Evolutionary conservation across 2,797 vertebrate genomes (phyloP).

Genomic region (Sandelia bainsii): DNA sequence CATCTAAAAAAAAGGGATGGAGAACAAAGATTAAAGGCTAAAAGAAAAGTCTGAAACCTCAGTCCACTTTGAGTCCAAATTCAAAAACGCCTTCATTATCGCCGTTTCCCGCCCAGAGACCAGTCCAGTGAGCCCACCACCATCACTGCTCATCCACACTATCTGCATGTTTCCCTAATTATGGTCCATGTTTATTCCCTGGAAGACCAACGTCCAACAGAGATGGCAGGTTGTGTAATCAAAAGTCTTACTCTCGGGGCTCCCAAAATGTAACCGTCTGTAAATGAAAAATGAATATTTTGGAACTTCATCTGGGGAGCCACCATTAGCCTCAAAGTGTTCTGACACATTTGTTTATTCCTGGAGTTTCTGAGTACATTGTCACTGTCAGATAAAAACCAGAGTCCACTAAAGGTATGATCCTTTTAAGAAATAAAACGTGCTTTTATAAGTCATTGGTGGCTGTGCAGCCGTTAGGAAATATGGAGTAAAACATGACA

Average conservation of each 20-base stretch:
- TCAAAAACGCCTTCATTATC: constrained; percentile 71
- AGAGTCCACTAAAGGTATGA: constrained; percentile 34
- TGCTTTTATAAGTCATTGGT: background rate
- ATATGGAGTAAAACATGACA: background rate
- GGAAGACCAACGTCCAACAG: constrained; percentile 73
- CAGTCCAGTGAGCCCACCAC: constrained; percentile 40
- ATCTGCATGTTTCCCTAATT: constrained; percentile 75
- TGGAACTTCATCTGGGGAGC: constrained; percentile 65
- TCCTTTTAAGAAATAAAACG: background rate
- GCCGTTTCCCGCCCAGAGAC: constrained; percentile 51
- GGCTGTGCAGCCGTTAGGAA: background rate
- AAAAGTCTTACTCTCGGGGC: constrained; percentile 71
- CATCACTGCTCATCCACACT: constrained; percentile 43
- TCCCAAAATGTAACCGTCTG: constrained; percentile 67
- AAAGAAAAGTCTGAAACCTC: constrained; percentile 40
- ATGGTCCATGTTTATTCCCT: constrained; percentile 74
- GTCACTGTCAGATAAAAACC: constrained; percentile 25
- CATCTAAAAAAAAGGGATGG: background rate
- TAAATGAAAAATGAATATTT: constrained; percentile 70
- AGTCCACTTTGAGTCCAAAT: constrained; percentile 55
- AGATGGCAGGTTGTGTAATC: constrained; percentile 78
- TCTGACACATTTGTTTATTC: constrained; percentile 52
- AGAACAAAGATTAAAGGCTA: constrained; percentile 52
- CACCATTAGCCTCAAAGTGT: constrained; percentile 67
- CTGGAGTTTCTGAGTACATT: constrained; percentile 30